A percentile compares a stretch with the other conserved stretches of the same genome.
Conservation (phyloP, 2,113 vertebrate genomes). For the Mirza zaza region DNA sequence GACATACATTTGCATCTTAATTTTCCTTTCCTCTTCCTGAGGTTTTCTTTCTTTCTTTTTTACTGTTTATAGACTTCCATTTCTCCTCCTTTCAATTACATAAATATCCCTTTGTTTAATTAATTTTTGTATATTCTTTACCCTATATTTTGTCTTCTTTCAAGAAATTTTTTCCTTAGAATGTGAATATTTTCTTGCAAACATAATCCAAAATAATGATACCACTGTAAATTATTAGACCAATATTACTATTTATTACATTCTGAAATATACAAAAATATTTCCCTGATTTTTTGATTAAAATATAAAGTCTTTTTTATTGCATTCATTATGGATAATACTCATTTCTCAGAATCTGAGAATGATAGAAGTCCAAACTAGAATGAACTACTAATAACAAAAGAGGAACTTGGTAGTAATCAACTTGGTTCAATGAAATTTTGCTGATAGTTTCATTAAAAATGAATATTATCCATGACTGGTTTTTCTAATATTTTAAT, state of each 20-base stretch:
- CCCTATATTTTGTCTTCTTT: not conserved
- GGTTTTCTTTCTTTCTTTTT: not conserved
- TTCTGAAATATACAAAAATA: not conserved
- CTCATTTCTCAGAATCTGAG: not conserved
- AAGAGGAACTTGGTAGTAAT: not conserved
- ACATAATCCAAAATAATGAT: conserved; percentile 31
- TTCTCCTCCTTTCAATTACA: not conserved
- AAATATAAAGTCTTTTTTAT: not conserved
- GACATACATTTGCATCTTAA: not conserved
- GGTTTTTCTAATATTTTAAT: conserved; percentile 7
- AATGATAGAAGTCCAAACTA: not conserved
- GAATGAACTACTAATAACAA: not conserved
- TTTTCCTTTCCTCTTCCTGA: not conserved
- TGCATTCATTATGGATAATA: not conserved
- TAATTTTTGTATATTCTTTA: not conserved
- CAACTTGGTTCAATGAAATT: not conserved
- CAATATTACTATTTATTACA: not conserved
- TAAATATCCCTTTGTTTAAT: not conserved
- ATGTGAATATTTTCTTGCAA: not conserved
- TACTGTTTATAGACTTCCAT: not conserved
- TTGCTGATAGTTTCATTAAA: not conserved
- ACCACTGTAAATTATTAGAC: not conserved
- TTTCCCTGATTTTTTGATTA: not conserved
- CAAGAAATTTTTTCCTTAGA: not conserved
- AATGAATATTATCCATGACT: not conserved